Evolutionary conservation across 2,113 vertebrate genomes (phyloP), one percentile per base, ranked within the genome.

Genomic region (Daphoenositta chrysoptera): DNA sequence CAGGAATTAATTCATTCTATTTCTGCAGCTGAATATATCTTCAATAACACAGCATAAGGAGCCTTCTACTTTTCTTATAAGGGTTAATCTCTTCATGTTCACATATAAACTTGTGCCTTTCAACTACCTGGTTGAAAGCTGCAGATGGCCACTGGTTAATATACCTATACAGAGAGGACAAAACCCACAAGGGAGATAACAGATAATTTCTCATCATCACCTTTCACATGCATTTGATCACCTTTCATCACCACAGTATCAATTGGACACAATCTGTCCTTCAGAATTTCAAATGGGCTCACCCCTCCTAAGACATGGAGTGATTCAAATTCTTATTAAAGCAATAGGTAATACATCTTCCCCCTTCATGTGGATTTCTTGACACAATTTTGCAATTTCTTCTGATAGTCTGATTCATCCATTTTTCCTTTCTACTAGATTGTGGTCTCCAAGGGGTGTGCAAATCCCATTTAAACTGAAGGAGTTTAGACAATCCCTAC

Each of bases 261-360:
- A 1, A 30, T 3, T 28, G 19, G 20, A 47, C 27, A n/a, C 9
- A 13, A 35, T 71, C 20, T 79, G 40, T 20, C 35, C 31, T 56
- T 47, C 56, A 48, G 57, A 47, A 63, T 63, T 48, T 63, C 26
- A 42, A 31, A 40, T 20, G 10, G 16, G 18, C 7, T 54, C 56
- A 56, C 3, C 12, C 4, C 6, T 0, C 12, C 5, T 4, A 48
- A 28, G 23, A 22, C 4, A 14, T 15, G 7, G 26, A 13, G 35
- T 42, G 48, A 31, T 31, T 71, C 9, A 35, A 71, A 80, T 22
- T 42, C 16, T 42, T 64, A 56, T n/a, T 64, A 71, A 71, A 80
- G 11, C 35, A 63, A 18, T 10, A 31, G 35, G 26, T 40, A 47
- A 56, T 42, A 48, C 5, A 31, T 27, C 40, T 48, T 30, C 21